These are phyloP conservation scores for Phalera bucephala DNA, from an alignment of 2,888 invertebrate species.

Conservation along the genomic window DNA sequence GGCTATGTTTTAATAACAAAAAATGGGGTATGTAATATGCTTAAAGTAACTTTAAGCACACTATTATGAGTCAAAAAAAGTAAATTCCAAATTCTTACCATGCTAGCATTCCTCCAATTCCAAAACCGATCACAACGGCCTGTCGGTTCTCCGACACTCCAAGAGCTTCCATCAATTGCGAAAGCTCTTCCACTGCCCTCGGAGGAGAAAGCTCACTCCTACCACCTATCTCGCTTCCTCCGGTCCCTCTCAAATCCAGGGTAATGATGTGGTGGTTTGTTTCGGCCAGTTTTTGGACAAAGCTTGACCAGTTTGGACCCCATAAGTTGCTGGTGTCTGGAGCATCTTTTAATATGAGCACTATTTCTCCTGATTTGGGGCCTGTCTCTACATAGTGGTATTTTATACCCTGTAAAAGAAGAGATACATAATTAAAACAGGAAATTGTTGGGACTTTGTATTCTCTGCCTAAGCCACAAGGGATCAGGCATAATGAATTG, in stretches of 20 bases:
- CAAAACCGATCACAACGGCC: constrained; percentile 68
- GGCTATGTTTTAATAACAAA: no score
- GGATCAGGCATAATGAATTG: no score
- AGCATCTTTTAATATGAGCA: constrained; percentile 69
- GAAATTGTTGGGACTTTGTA: no score
- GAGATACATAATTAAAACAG: no score
- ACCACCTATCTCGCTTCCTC: constrained; percentile 66
- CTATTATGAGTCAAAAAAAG: no score
- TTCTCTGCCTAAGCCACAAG: no score
- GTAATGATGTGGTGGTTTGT: constrained; percentile 63
- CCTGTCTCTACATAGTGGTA: constrained; percentile 77
- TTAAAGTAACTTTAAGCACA: no score
- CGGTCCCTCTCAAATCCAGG: constrained; percentile 69
- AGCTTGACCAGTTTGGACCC: constrained; percentile 61
- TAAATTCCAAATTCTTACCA: no score
- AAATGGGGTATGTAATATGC: no score
- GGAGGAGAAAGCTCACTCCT: constrained; percentile 64
- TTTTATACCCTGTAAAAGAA: constrained; percentile 64
- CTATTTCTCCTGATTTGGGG: constrained; percentile 54
- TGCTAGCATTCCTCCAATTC: constrained; percentile 73
- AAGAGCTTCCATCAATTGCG: constrained; percentile 55
- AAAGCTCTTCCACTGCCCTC: constrained; percentile 61
- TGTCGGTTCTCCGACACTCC: constrained; percentile 59
- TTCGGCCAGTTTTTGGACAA: constrained; percentile 56
- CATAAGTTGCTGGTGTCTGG: constrained; percentile 63